Conservation (phyloP, 2,888 invertebrate species). For the Diaperis boleti region DNA sequence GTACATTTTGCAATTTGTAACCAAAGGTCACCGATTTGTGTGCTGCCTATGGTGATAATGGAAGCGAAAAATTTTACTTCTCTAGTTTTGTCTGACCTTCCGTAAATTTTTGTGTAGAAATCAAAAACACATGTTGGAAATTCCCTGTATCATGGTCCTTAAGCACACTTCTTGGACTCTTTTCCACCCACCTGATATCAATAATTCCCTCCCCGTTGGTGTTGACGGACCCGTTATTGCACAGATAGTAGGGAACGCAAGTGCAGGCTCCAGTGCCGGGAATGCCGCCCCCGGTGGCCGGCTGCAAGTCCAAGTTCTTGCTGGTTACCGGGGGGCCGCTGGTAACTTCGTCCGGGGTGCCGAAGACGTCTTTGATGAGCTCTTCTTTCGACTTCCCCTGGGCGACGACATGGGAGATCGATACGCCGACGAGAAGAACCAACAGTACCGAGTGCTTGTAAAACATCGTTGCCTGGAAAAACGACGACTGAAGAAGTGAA, state of each 20-base stretch:
- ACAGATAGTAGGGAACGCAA: slow-evolving; percentile 85
- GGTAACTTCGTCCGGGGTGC: slow-evolving; percentile 4
- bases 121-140: no score
- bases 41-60: no score
- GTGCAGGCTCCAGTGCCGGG: slow-evolving; percentile 67
- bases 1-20: no score
- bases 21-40: no score
- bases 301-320: slow-evolving; percentile 44
- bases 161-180: not conserved
- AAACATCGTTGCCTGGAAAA: slow-evolving; percentile 19
- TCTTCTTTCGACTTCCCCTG: slow-evolving; percentile 43
- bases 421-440: not conserved
- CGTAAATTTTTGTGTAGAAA: no score
- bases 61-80: no score
- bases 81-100: no score
- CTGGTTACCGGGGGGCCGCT: slow-evolving; percentile 13
- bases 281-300: slow-evolving; percentile 44
- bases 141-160: no score
- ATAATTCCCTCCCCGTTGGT: slow-evolving; percentile 80
- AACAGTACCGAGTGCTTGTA: not conserved
- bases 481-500: not conserved
- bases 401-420: slow-evolving; percentile 3
- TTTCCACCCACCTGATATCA: slow-evolving; percentile 75
- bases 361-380: slow-evolving; percentile 35
- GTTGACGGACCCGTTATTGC: slow-evolving; percentile 75